These are phyloP conservation scores for Eretmochelys imbricata DNA, from an alignment of 2,113 vertebrate species.

Conservation along the genomic window DNA sequence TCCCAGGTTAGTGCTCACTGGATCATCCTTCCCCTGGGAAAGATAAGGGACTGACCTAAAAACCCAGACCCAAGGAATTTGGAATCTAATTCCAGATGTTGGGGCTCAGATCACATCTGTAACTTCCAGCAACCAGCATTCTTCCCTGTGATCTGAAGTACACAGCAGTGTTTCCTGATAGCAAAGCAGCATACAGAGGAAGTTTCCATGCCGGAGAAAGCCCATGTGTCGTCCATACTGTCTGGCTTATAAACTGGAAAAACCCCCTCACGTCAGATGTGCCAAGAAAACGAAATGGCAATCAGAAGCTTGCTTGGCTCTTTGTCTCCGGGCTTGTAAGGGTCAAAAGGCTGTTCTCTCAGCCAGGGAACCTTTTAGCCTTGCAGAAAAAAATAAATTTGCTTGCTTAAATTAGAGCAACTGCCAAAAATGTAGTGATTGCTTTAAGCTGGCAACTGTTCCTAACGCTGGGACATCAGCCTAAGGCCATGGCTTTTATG, in stretches of 20 bases:
- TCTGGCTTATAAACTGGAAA: neutral
- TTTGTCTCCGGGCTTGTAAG: neutral
- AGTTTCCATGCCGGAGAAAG: neutral
- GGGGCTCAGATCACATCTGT: neutral
- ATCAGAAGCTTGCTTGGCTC: accelerated
- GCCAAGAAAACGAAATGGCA: neutral
- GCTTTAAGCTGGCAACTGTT: slow-evolving; percentile 48
- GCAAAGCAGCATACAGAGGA: neutral
- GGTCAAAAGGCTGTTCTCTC: neutral
- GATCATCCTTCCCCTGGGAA: neutral
- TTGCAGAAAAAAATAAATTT: neutral
- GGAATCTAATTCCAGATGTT: neutral
- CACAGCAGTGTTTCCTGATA: neutral
- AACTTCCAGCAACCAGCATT: no score
- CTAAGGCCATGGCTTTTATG: slow-evolving; percentile 41
- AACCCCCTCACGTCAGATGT: neutral
- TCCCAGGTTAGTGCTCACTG: neutral
- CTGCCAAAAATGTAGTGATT: slow-evolving; percentile 44
- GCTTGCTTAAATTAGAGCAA: slow-evolving; percentile 17
- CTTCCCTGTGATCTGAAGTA: neutral
- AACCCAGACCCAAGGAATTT: neutral
- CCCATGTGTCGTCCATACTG: accelerated
- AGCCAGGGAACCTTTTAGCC: slow-evolving; percentile 4
- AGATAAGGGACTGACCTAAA: neutral
- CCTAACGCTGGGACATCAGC: slow-evolving; percentile 18